Conservation (phyloP, 2,888 invertebrate species). For the Sesia bembeciformis region DNA sequence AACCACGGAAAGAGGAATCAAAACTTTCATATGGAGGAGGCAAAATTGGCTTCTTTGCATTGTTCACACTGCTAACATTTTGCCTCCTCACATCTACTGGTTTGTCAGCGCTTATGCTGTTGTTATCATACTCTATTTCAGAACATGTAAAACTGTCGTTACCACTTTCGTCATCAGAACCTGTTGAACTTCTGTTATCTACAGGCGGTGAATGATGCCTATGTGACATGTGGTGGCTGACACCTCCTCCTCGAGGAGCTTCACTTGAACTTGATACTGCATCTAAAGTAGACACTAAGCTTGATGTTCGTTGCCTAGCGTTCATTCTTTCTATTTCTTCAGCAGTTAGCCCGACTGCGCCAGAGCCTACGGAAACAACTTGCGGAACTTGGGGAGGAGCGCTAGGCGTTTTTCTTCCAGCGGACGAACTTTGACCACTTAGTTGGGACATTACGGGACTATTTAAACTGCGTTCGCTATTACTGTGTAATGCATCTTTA, state of each 20-base stretch:
- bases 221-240: conserved; percentile 80
- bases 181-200: conserved; percentile 84
- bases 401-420: conserved; percentile 82
- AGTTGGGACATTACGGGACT: conserved; percentile 94
- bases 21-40: conserved; percentile 91
- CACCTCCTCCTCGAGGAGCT: conserved; percentile 80
- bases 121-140: conserved; percentile 97
- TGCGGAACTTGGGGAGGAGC: conserved; percentile 81
- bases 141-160: conserved; percentile 99
- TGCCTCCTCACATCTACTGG: conserved; percentile 76
- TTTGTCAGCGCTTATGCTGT: conserved; percentile 87
- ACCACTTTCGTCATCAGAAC: conserved; percentile 91
- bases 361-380: conserved; percentile 77
- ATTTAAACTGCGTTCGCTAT: conserved; percentile 92
- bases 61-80: conserved; percentile 69
- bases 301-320: conserved; percentile 89
- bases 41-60: conserved; percentile 78
- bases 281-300: conserved; percentile 92
- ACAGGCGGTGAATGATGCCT: conserved; percentile 83
- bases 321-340: conserved; percentile 95
- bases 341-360: conserved; percentile 89
- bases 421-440: conserved; percentile 89
- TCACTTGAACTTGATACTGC: conserved; percentile 94
- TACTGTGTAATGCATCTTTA: conserved; percentile 91
- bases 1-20: conserved; percentile 95